These are phyloP conservation scores for Mimumesa dahlbomi DNA, from an alignment of 2,888 invertebrate genomes.

Conservation along the genomic window DNA sequence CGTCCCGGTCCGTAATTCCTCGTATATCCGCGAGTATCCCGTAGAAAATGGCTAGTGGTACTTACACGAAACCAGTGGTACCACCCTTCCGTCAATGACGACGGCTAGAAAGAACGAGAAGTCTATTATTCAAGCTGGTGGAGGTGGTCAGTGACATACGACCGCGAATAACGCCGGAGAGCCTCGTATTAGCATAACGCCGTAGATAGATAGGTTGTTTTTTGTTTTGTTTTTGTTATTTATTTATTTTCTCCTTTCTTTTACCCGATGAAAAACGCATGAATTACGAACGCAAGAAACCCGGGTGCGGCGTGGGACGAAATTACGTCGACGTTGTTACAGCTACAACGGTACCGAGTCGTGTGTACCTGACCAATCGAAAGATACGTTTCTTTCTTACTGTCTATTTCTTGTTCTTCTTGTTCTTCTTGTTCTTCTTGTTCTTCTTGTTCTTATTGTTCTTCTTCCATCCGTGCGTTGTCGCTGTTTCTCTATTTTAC, in stretches of 20 bases:
- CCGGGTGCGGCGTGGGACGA: constrained; percentile 64
- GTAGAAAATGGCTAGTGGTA: constrained; percentile 5
- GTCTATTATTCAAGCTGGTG: constrained; percentile 67
- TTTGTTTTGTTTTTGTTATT: too few species aligned
- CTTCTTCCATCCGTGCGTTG: too few species aligned
- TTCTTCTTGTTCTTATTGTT: background rate
- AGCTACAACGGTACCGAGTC: constrained; percentile 24
- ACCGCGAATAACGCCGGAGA: constrained; percentile 69
- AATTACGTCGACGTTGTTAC: constrained; percentile 61
- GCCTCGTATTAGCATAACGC: constrained; percentile 73
- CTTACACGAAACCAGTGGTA: constrained; percentile 18
- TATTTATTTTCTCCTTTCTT: constrained; percentile 66
- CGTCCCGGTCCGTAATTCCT: constrained; percentile 38
- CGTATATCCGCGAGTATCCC: constrained; percentile 32
- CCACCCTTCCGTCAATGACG: constrained; percentile 28
- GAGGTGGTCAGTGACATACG: constrained; percentile 77
- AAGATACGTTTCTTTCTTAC: background rate
- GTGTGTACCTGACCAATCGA: constrained; percentile 4
- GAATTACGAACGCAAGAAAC: constrained; percentile 68
- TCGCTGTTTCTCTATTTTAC: background rate
- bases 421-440: background rate
- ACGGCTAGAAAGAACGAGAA: constrained; percentile 39
- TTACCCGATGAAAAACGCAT: constrained; percentile 68
- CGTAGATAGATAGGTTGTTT: too few species aligned
- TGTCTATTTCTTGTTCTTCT: constrained; percentile 3